Evolutionary conservation across 1,140 invertebrate species (phyloP).

Genomic region (Spodoptera litura): DNA sequence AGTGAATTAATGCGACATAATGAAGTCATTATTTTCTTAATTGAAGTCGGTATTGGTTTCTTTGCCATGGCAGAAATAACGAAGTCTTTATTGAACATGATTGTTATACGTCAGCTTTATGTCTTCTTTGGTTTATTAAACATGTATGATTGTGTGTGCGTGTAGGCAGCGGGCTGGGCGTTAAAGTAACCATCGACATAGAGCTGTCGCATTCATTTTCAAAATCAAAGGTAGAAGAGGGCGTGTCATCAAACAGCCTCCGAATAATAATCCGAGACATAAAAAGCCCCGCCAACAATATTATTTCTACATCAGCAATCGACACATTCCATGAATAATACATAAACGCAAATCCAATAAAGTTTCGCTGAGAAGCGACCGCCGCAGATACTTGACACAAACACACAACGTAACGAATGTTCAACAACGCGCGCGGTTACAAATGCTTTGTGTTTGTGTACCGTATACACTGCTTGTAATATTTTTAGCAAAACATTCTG

Average conservation of each 20-base stretch:
- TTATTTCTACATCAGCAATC: slow-evolving; percentile 17
- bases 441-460: slow-evolving; percentile 5
- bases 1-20: slow-evolving; percentile 32
- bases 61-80: not conserved
- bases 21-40: slow-evolving; percentile 30
- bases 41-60: slow-evolving; percentile 6
- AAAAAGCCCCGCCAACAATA: slow-evolving; percentile 1
- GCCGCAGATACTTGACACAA: slow-evolving; percentile 9
- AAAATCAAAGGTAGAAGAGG: too few relatives aligned
- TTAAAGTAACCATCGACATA: too few relatives aligned
- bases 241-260: too few relatives aligned
- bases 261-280: not conserved
- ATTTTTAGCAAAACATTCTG: slow-evolving; percentile 12
- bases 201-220: too few relatives aligned
- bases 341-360: slow-evolving; percentile 24
- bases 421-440: not conserved
- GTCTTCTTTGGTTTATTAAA: too few relatives aligned
- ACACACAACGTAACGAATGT: not conserved
- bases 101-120: too few relatives aligned
- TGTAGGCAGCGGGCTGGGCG: too few relatives aligned
- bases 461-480: not conserved
- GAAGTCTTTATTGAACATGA: too few relatives aligned
- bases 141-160: too few relatives aligned
- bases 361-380: slow-evolving; percentile 8
- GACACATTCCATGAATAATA: slow-evolving; percentile 25